Conservation (phyloP, 2,113 vertebrate species). For the Montifringilla adamsi region DNA sequence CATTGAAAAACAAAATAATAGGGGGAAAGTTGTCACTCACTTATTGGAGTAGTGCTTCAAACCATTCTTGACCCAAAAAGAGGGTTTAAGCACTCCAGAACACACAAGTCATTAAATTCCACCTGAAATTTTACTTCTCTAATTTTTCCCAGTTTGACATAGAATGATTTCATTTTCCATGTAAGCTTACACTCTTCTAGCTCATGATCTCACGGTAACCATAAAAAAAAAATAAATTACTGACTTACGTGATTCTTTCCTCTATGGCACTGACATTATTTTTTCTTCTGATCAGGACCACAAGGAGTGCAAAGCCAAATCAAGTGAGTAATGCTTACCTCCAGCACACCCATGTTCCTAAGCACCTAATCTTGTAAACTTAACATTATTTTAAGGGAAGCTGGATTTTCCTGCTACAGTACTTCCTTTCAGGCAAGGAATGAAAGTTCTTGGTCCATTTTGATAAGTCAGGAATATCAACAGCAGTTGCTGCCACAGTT, state of each 20-base stretch:
- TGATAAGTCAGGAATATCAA: fast-evolving
- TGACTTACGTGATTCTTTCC: background rate
- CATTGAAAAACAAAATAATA: background rate
- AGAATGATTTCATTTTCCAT: background rate
- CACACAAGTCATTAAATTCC: background rate
- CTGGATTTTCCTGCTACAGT: background rate
- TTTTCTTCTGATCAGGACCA: background rate
- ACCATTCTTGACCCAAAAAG: background rate
- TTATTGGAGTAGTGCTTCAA: background rate
- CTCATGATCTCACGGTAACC: background rate
- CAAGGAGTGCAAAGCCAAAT: background rate
- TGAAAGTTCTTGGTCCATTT: background rate
- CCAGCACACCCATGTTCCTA: fast-evolving
- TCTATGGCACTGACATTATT: background rate
- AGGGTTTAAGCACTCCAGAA: background rate
- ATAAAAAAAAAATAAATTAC: background rate
- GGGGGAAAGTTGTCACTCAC: background rate
- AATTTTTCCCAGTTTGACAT: background rate
- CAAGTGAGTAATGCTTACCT: background rate
- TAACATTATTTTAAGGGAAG: background rate
- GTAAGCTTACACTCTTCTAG: background rate
- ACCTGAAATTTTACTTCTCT: background rate
- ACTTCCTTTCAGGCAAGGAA: background rate
- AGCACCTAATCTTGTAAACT: background rate
- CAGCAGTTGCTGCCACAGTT: background rate